Percentiles rank a stretch among this genome's conserved stretches.
Evolutionary conservation across 2,888 invertebrate species (phyloP).

Genomic region (Acanthosoma haemorrhoidale): DNA sequence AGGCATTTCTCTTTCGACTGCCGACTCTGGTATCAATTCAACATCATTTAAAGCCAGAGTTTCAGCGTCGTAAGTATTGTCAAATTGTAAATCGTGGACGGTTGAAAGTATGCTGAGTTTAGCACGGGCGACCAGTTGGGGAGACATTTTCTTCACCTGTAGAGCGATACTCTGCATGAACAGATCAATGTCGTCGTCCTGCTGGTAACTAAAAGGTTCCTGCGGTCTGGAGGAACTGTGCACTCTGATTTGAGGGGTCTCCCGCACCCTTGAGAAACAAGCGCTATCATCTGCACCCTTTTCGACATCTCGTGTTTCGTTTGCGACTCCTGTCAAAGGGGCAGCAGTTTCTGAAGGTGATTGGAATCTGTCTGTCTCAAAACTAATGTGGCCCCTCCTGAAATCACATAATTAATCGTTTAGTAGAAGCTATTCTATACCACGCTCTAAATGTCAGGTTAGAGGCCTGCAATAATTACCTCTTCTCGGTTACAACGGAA

Average conservation of each 20-base stretch:
- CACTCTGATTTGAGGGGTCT: too few species aligned
- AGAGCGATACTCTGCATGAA: neutral
- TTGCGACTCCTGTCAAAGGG: neutral
- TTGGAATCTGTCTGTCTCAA: neutral
- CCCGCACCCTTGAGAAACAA: too few species aligned
- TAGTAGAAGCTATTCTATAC: too few species aligned
- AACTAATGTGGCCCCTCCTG: neutral
- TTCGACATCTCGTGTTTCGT: neutral
- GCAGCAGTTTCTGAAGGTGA: neutral
- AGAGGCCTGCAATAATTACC: too few species aligned
- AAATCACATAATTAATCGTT: neutral
- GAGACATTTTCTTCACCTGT: neutral
- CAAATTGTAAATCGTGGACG: neutral
- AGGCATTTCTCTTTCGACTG: too few species aligned
- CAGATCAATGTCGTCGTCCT: neutral
- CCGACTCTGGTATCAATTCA: too few species aligned
- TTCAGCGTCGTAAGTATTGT: neutral
- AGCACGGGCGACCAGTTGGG: neutral
- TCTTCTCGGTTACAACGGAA: neutral
- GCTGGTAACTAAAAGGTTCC: neutral
- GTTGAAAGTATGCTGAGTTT: neutral
- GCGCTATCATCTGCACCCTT: neutral
- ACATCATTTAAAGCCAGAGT: neutral
- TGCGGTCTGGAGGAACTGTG: too few species aligned
- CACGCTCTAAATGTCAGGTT: too few species aligned